Evolutionary conservation across 1,140 invertebrate species (phyloP).

Genomic region (Armadillidium nasatum): DNA sequence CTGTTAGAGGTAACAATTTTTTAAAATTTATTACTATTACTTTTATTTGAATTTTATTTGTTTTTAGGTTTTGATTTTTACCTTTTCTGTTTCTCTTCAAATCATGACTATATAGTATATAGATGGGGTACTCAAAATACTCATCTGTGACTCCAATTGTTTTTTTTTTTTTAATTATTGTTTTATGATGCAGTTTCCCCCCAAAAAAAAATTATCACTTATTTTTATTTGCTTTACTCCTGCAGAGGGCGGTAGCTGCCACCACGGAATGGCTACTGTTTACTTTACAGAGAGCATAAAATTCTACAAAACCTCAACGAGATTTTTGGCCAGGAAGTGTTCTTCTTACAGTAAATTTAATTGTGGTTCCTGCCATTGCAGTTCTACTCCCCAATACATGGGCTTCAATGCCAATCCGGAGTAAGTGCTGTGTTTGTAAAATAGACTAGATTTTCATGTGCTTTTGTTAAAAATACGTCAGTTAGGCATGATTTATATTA

Average conservation of each 20-base stretch:
- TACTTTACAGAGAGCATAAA: conserved; percentile 53
- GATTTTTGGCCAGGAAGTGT: conserved; percentile 37
- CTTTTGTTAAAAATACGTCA: too few species aligned
- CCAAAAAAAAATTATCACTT: not conserved
- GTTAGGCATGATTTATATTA: too few species aligned
- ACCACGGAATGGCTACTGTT: conserved; percentile 53
- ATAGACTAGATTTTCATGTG: too few species aligned
- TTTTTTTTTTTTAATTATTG: not conserved
- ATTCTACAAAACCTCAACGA: conserved; percentile 43
- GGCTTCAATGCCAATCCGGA: conserved; percentile 32
- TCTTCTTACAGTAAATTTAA: conserved; percentile 33
- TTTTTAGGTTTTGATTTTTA: not conserved
- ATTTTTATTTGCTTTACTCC: conserved; percentile 12
- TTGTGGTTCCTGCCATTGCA: conserved; percentile 30
- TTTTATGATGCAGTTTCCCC: not conserved
- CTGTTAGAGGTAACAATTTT: conserved; percentile 48
- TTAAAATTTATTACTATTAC: too few species aligned
- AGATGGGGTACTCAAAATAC: not conserved
- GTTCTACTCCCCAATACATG: conserved; percentile 35
- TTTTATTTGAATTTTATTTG: not conserved
- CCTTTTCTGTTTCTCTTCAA: not conserved
- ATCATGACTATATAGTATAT: not conserved
- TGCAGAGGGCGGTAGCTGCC: conserved; percentile 51
- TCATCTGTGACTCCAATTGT: too few species aligned
- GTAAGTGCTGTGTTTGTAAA: conserved; percentile 9